phyloP scores from a whole-genome alignment of 2,888 invertebrate genomes.

The Campopleginae sp. region DNA sequence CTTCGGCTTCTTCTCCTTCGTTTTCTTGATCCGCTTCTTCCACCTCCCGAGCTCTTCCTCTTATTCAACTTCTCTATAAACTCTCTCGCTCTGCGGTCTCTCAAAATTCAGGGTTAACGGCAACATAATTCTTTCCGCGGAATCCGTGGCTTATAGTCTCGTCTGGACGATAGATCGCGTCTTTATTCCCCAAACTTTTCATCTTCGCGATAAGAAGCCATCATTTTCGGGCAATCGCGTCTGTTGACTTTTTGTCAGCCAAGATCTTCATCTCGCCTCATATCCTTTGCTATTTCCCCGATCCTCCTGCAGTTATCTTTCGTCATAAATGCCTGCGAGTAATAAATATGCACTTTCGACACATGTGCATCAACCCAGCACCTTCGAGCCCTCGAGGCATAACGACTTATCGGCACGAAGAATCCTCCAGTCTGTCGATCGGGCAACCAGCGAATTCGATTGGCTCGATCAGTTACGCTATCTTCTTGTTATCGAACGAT shows the following conservation, averaged over 20 bases:
- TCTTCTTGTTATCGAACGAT: slow-evolving; percentile 73
- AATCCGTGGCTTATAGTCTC: slow-evolving; percentile 46
- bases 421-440: slow-evolving; percentile 53
- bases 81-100: slow-evolving; percentile 49
- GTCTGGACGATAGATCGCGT: slow-evolving; percentile 41
- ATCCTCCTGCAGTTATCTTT: not conserved
- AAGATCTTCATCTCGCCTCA: slow-evolving; percentile 47
- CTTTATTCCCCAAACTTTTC: slow-evolving; percentile 32
- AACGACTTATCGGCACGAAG: slow-evolving; percentile 47
- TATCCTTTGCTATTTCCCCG: slow-evolving; percentile 46
- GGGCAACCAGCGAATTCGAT: slow-evolving; percentile 69
- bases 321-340: not conserved
- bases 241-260: slow-evolving; percentile 5
- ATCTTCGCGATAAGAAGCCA: slow-evolving; percentile 26
- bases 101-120: slow-evolving; percentile 67
- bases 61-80: slow-evolving; percentile 53
- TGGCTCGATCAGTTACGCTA: slow-evolving; percentile 73
- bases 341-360: slow-evolving; percentile 39
- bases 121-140: slow-evolving; percentile 60
- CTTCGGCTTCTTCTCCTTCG: slow-evolving; percentile 61
- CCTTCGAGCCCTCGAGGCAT: slow-evolving; percentile 40
- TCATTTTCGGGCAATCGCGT: slow-evolving; percentile 19
- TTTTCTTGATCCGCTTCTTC: slow-evolving; percentile 42
- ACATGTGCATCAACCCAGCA: slow-evolving; percentile 26
- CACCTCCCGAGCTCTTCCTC: slow-evolving; percentile 40